Conservation (phyloP, 1,140 invertebrate genomes). For the Rhopalosiphum padi region DNA sequence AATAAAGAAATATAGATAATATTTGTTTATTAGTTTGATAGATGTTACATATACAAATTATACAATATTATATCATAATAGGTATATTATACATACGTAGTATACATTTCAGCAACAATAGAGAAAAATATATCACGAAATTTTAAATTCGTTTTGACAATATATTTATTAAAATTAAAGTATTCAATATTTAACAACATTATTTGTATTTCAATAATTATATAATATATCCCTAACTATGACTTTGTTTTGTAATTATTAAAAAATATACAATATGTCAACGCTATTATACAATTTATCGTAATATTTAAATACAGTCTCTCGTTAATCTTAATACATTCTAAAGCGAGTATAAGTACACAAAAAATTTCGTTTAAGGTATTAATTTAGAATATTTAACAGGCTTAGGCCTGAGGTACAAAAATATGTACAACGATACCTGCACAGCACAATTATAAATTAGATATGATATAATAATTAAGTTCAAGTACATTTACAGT, state of each 20-base stretch:
- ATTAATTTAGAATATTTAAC: constrained; percentile 32
- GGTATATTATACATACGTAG: not conserved
- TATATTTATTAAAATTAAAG: constrained; percentile 38
- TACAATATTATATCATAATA: not conserved
- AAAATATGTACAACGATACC: not conserved
- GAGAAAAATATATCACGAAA: not conserved
- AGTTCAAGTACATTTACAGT: not conserved
- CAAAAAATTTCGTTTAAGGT: not conserved
- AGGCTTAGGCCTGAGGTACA: not conserved
- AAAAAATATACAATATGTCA: constrained; percentile 41
- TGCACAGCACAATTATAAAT: not conserved
- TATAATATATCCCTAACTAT: not conserved
- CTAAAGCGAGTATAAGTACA: not conserved
- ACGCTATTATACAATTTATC: not conserved
- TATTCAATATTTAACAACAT: constrained; percentile 36
- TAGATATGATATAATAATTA: not conserved
- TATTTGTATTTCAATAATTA: not conserved
- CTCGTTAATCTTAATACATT: not conserved
- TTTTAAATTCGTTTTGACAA: not conserved
- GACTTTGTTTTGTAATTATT: constrained; percentile 33
- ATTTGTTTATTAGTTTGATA: not conserved
- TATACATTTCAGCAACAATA: not conserved
- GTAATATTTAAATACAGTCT: constrained; percentile 16
- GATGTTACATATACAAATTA: not conserved
- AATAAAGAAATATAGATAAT: too few species aligned